Evolutionary conservation across 2,888 invertebrate species (phyloP).

Genomic region (Mesorhabditis spiculigera): DNA sequence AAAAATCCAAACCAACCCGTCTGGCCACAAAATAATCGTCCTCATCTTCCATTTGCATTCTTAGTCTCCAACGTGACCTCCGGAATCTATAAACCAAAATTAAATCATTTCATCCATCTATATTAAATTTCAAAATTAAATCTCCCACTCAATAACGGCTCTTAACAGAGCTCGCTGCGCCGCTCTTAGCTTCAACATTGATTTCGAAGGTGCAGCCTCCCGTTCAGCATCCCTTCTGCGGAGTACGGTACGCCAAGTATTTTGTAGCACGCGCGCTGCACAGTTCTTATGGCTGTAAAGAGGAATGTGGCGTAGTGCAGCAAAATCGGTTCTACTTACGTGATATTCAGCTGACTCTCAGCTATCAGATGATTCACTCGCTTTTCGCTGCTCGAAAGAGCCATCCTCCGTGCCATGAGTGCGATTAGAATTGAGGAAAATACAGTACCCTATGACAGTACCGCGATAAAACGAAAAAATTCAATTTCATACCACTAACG

Average conservation of each 20-base stretch:
- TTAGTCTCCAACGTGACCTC: constrained; percentile 41
- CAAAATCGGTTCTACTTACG: constrained; percentile 20
- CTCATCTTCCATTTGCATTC: constrained; percentile 49
- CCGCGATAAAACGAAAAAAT: too few species aligned
- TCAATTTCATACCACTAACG: constrained; percentile 79
- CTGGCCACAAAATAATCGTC: constrained; percentile 50
- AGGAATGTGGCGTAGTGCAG: neutral
- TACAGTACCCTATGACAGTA: constrained; percentile 80
- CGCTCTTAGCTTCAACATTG: constrained; percentile 22
- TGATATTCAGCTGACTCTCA: constrained; percentile 42
- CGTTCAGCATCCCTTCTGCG: constrained; percentile 25
- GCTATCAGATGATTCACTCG: constrained; percentile 95
- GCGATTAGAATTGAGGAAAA: constrained; percentile 98
- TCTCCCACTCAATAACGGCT: constrained; percentile 37
- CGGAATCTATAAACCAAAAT: constrained; percentile 36
- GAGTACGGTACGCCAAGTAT: constrained; percentile 75
- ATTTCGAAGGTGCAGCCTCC: constrained; percentile 1
- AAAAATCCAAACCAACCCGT: constrained; percentile 19
- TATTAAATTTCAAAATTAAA: neutral
- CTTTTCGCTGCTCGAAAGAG: constrained; percentile 96
- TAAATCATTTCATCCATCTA: constrained; percentile 5
- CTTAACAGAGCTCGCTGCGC: constrained; percentile 42
- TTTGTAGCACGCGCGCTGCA: constrained; percentile 95
- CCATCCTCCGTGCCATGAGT: constrained; percentile 95
- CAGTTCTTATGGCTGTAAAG: constrained; percentile 75